Conservation (phyloP, 2,113 vertebrate species). For the Carlito syrichta region DNA sequence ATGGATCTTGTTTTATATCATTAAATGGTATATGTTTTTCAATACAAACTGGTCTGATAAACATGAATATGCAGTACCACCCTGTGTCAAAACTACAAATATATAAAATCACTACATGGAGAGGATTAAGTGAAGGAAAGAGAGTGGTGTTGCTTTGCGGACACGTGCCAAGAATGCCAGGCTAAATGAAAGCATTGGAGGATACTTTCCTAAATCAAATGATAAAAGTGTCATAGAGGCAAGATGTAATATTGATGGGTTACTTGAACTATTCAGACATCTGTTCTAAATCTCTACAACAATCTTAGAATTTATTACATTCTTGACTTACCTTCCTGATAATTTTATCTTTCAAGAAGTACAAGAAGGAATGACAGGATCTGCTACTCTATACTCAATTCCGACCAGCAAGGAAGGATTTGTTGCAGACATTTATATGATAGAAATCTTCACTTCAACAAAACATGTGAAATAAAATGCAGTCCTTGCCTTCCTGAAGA, state of each 20-base stretch:
- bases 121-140: background rate
- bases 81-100: conserved; percentile 34
- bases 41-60: background rate
- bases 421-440: background rate
- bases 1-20: background rate
- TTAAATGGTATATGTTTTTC: conserved; percentile 3
- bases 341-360: conserved; percentile 36
- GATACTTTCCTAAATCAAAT: conserved; percentile 26
- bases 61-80: conserved; percentile 18
- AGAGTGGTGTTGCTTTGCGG: background rate
- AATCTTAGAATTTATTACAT: conserved; percentile 4
- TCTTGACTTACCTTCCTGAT: conserved; percentile 4
- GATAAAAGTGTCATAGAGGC: conserved; percentile 40
- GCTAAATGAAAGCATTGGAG: background rate
- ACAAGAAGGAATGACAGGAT: background rate
- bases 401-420: conserved; percentile 22
- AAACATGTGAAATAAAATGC: background rate
- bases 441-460: conserved; percentile 3
- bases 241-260: conserved; percentile 15
- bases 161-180: background rate
- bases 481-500: background rate
- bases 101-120: background rate
- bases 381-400: background rate
- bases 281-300: conserved; percentile 38
- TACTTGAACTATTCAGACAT: conserved; percentile 22